Percentiles rank a stretch among this genome's conserved stretches.
Conservation (phyloP, 2,888 invertebrate species). For the Cataglyphis rosenhaueri region DNA sequence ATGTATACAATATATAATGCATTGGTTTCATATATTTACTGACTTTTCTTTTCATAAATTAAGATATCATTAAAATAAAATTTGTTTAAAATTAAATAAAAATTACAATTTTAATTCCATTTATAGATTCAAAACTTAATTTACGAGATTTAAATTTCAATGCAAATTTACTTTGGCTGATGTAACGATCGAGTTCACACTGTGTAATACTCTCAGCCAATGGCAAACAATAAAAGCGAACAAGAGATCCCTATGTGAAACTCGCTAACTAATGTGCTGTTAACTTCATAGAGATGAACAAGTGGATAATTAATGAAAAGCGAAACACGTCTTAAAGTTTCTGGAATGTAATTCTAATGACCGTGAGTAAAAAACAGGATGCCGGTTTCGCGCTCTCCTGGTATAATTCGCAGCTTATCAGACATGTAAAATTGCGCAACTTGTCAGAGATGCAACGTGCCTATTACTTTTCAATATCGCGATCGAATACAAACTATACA, state of each 20-base stretch:
- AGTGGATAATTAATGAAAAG: slow-evolving; percentile 33
- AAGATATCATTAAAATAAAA: not conserved
- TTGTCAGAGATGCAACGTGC: not conserved
- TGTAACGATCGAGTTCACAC: not conserved
- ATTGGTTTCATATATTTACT: not conserved
- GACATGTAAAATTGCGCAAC: slow-evolving; percentile 7
- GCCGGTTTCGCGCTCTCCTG: not conserved
- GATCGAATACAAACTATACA: not conserved
- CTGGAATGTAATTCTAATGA: not conserved
- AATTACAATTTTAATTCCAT: not conserved
- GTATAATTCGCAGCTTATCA: slow-evolving; percentile 18
- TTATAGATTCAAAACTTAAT: not conserved
- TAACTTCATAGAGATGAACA: slow-evolving; percentile 16
- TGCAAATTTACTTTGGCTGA: not conserved
- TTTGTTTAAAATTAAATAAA: not conserved
- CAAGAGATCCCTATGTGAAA: not conserved
- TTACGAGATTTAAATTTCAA: not conserved
- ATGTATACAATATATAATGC: not conserved
- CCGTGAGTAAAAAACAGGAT: not conserved
- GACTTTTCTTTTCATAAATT: not conserved
- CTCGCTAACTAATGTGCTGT: slow-evolving; percentile 2
- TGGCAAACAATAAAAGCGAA: not conserved
- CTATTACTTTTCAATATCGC: not conserved
- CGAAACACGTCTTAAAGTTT: slow-evolving; percentile 20
- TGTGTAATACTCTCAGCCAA: not conserved